Conservation (phyloP, 2,797 vertebrate genomes). For the Anguilla megastoma region DNA sequence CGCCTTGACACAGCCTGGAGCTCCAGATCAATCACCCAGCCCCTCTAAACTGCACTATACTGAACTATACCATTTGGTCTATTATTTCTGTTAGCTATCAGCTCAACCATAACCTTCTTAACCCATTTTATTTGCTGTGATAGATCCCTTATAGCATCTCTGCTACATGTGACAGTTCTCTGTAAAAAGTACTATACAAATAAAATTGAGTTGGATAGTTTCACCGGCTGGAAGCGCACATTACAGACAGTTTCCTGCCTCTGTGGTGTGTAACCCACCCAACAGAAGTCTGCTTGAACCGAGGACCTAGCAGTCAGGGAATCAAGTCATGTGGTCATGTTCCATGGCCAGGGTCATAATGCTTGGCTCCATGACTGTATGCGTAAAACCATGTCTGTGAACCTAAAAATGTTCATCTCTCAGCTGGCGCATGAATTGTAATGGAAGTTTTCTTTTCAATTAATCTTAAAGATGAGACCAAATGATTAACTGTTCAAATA, state of each 20-base stretch:
- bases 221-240: background rate
- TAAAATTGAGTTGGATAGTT: too few species aligned
- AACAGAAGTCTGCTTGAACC: background rate
- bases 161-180: too few species aligned
- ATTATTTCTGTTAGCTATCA: too few species aligned
- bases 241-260: background rate
- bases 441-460: background rate
- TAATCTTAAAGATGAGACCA: background rate
- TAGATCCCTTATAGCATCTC: too few species aligned
- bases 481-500: background rate
- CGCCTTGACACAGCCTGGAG: too few species aligned
- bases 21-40: too few species aligned
- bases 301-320: background rate
- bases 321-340: background rate
- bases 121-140: too few species aligned
- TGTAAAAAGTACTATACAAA: too few species aligned
- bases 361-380: background rate
- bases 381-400: background rate
- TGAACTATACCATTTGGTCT: too few species aligned
- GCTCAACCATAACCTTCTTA: too few species aligned
- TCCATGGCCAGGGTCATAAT: background rate
- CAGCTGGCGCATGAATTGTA: background rate
- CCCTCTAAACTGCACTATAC: too few species aligned
- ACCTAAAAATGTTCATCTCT: background rate
- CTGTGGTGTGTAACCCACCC: background rate